Conservation (phyloP, 1,140 invertebrate species). For the Muscidifurax raptorellus region DNA sequence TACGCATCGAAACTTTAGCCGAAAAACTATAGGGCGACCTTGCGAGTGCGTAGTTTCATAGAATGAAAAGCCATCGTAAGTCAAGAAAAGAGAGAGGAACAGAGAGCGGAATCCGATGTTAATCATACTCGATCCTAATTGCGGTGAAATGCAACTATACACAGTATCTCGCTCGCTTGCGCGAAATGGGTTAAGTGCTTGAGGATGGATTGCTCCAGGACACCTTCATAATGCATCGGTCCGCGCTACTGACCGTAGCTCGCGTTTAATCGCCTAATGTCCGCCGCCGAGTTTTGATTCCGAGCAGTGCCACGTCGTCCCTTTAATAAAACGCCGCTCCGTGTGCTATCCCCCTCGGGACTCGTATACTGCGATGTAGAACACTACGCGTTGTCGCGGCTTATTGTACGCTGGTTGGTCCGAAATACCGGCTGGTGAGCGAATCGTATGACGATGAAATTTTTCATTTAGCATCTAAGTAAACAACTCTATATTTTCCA, state of each 20-base stretch:
- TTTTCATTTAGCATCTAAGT: too few species aligned
- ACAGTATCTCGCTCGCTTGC: background rate
- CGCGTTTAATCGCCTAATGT: background rate
- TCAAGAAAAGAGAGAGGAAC: background rate
- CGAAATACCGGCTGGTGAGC: too few species aligned
- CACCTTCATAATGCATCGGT: constrained; percentile 30
- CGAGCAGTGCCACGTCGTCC: too few species aligned
- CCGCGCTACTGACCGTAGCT: background rate
- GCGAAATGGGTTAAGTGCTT: constrained; percentile 44
- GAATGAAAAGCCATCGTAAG: too few species aligned
- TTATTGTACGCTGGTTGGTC: too few species aligned
- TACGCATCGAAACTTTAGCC: background rate
- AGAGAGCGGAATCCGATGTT: background rate
- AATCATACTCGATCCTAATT: constrained; percentile 31
- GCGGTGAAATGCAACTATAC: background rate
- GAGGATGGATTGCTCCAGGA: constrained; percentile 26
- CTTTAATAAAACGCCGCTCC: too few species aligned
- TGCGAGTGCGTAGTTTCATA: background rate
- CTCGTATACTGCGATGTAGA: too few species aligned
- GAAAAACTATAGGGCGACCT: background rate
- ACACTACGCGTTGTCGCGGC: too few species aligned
- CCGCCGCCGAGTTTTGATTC: background rate
- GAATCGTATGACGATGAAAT: too few species aligned
- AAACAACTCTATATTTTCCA: too few species aligned
- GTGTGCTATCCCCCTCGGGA: too few species aligned